phyloP scores from a whole-genome alignment of 2,888 invertebrate species.

The Stenichneumon culpator region DNA sequence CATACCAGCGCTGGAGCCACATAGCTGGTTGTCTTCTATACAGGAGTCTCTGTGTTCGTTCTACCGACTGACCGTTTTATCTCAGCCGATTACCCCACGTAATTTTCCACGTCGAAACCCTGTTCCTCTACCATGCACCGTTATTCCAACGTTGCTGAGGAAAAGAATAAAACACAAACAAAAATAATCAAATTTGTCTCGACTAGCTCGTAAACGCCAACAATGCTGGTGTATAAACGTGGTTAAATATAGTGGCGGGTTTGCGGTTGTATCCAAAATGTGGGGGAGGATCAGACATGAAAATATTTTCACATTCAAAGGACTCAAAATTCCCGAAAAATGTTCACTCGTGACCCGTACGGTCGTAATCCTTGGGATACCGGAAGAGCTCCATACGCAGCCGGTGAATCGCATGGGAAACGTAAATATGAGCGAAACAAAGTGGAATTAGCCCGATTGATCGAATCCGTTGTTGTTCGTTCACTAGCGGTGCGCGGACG shows the following conservation, averaged over 20 bases:
- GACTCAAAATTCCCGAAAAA: not conserved
- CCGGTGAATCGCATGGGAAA: conserved; percentile 9
- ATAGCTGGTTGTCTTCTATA: not conserved
- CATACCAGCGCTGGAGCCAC: not conserved
- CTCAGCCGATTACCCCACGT: conserved; percentile 55
- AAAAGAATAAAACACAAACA: conserved; percentile 6
- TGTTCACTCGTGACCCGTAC: no score
- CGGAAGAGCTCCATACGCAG: not conserved
- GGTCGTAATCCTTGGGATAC: no score
- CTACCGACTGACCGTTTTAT: conserved; percentile 57
- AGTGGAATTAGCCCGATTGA: conserved; percentile 52
- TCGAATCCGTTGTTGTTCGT: conserved; percentile 30
- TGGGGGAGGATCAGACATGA: not conserved
- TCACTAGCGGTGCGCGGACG: not conserved
- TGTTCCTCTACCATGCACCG: conserved; percentile 32
- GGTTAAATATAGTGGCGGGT: not conserved
- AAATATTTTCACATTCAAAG: conserved; percentile 4
- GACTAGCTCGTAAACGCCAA: not conserved
- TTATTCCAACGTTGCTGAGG: conserved; percentile 4
- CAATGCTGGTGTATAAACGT: conserved; percentile 13
- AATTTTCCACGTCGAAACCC: conserved; percentile 63
- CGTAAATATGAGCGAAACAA: conserved; percentile 34
- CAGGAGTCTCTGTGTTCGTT: conserved; percentile 26
- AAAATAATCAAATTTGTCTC: conserved; percentile 25
- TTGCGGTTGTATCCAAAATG: conserved; percentile 16